phyloP scores from a whole-genome alignment of 2,888 invertebrate species.

The Diadromus collaris region DNA sequence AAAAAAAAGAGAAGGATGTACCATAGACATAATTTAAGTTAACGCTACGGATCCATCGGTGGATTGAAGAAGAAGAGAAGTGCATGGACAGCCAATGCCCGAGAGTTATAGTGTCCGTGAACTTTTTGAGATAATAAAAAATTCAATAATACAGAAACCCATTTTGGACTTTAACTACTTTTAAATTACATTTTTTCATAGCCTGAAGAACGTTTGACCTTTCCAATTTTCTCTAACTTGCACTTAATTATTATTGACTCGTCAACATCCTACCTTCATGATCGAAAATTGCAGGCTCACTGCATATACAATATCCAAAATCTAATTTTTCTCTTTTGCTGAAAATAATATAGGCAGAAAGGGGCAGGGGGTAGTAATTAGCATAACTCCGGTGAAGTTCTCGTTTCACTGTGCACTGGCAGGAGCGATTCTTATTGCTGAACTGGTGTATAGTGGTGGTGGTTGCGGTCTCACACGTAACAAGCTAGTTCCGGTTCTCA shows the following conservation, averaged over 20 bases:
- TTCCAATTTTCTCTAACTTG: background rate
- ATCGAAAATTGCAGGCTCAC: background rate
- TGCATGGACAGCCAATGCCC: background rate
- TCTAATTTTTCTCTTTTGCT: no score
- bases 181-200: background rate
- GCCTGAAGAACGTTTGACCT: background rate
- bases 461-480: slow-evolving; percentile 9
- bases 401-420: slow-evolving; percentile 5
- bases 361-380: background rate
- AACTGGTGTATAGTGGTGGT: slow-evolving; percentile 1
- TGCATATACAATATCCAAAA: no score
- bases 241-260: background rate
- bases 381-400: slow-evolving; percentile 8
- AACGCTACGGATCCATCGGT: background rate
- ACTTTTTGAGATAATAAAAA: background rate
- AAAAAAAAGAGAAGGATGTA: background rate
- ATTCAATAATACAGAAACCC: background rate
- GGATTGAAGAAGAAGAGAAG: background rate
- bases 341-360: background rate
- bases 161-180: background rate
- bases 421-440: slow-evolving; percentile 15
- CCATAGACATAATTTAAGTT: background rate
- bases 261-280: background rate
- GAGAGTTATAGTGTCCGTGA: background rate
- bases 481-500: slow-evolving; percentile 74